Evolutionary conservation across 2,113 vertebrate genomes (phyloP), one percentile per base, ranked within the genome.

Genomic region (Rhagologus leucostigma): DNA sequence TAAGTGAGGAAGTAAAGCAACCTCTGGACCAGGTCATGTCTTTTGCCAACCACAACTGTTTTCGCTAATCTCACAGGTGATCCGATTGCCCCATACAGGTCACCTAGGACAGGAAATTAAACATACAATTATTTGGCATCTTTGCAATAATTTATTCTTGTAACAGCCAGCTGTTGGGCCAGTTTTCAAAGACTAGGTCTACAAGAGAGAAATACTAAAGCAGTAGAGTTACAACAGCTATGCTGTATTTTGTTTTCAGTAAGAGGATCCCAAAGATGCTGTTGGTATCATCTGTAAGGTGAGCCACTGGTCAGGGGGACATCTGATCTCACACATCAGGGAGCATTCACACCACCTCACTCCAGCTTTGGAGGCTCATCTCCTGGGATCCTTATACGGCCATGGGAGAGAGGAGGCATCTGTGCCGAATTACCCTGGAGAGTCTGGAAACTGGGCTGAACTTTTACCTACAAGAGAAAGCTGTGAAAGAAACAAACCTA

Each of bases 1-100:
- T 99, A 99, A 55, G 99, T 99, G 64, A 99, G 99, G 86, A 99
- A 98, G 63, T 99, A 99, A 70, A 99, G 99, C 86, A 99, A 97
- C 23, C 99, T 98, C 97, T 99, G 99, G 16, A 99, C 99, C 95
- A 99, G 98, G 85, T 99, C 99, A 84, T 99, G 99, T 60, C 99
- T 97, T 88, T 98, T 99, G 60, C 99, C 99, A 41, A 99, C 98
- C 65, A 99, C 98, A 16, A 99, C 99, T 7, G 99, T 99, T 86
- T 99, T 98, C 0, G 99, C 98, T 60, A 99, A 97, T n/a, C 99
- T 98, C 87, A 99, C 99, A 3, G 99, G 99, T 22, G 99, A 99
- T 67, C 99, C 99, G 10, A 99, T 99, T 46, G 99, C 99, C 7
- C 99, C 99, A 22, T 99, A 99, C 60, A 99, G 97, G 96, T 99